These are phyloP conservation scores for Bombycilla garrulus DNA, from an alignment of 2,113 vertebrate species.

Conservation along the genomic window DNA sequence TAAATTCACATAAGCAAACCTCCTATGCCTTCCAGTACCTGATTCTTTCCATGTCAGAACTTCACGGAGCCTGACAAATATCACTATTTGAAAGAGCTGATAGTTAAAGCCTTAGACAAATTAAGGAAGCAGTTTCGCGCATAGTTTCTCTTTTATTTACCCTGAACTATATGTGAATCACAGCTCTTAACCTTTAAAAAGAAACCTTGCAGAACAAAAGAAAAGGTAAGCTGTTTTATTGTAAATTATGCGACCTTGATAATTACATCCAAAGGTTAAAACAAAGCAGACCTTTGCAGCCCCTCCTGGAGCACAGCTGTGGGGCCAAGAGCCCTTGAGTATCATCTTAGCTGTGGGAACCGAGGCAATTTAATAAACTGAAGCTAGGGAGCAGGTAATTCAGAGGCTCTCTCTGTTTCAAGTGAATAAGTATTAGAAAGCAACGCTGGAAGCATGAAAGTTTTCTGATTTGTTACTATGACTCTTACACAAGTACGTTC, in stretches of 20 bases:
- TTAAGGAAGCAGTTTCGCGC: not conserved
- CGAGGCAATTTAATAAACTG: accelerated
- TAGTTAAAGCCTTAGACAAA: not conserved
- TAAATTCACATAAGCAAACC: not conserved
- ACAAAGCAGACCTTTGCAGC: not conserved
- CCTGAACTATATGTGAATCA: not conserved
- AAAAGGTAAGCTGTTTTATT: not conserved
- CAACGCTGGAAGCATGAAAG: accelerated
- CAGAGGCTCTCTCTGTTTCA: not conserved
- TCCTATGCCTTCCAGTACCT: not conserved
- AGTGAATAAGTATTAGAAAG: not conserved
- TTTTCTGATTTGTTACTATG: not conserved
- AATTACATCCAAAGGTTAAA: not conserved
- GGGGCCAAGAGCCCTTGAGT: not conserved
- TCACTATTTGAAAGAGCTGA: not conserved
- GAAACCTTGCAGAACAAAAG: not conserved
- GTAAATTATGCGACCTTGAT: not conserved
- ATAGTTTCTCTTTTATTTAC: not conserved
- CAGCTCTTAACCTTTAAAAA: not conserved
- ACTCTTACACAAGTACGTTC: not conserved
- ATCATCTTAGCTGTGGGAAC: not conserved
- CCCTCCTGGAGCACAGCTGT: not conserved
- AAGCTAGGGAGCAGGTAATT: not conserved
- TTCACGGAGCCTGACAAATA: not conserved
- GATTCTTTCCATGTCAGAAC: not conserved